Evolutionary conservation across 2,113 vertebrate genomes (phyloP).

Genomic region (Vulpes vulpes): DNA sequence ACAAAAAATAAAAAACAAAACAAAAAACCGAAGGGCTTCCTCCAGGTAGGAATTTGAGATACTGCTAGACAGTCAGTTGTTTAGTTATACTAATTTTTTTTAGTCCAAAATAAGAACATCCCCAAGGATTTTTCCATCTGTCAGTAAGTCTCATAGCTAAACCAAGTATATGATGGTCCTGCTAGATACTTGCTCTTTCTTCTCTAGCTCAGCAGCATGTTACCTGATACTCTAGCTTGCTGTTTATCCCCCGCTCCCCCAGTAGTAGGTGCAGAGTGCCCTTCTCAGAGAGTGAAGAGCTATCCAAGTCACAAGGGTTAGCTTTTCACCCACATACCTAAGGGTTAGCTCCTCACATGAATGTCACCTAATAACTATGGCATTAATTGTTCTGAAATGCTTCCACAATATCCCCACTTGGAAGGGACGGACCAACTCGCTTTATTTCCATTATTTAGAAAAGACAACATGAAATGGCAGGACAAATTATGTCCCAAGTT

Average conservation of each 20-base stretch:
- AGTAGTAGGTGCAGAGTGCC: background rate
- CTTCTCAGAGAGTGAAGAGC: background rate
- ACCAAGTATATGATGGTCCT: too few species aligned
- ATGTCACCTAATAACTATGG: background rate
- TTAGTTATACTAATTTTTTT: background rate
- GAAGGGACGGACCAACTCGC: background rate
- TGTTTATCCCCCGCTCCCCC: background rate
- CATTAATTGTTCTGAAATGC: background rate
- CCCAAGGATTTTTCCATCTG: background rate
- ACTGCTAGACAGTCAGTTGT: background rate
- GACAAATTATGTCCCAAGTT: background rate
- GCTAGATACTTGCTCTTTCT: background rate
- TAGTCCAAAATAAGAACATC: background rate
- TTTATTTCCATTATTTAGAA: slow-evolving; percentile 12
- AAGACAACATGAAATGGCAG: background rate
- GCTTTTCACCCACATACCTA: background rate
- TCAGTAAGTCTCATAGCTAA: background rate
- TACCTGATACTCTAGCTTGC: background rate
- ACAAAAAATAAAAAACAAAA: too few species aligned
- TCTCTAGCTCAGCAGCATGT: background rate
- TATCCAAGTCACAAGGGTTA: background rate
- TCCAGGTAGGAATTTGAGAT: background rate
- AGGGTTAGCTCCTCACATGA: background rate
- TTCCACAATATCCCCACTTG: background rate
- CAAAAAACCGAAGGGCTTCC: background rate